A percentile compares a stretch with the other conserved stretches of the same genome.
phyloP scores from a whole-genome alignment of 2,888 invertebrate species.

The Lydus trimaculatus region DNA sequence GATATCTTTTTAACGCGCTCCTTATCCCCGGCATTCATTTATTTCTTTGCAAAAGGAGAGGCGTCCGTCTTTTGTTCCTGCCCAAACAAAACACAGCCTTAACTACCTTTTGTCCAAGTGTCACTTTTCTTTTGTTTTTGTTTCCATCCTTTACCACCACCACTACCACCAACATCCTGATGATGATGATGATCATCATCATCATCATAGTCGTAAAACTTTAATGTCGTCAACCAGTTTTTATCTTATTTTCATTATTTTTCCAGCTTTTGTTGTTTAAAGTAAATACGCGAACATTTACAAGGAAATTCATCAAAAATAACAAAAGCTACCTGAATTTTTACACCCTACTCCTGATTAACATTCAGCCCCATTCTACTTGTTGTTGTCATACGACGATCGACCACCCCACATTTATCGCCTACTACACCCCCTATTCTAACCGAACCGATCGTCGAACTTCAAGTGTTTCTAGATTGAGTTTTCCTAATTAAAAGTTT shows the following conservation, averaged over 20 bases:
- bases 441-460: neutral
- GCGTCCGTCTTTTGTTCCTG: slow-evolving; percentile 58
- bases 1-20: slow-evolving; percentile 61
- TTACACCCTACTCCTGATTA: neutral
- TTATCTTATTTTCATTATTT: slow-evolving; percentile 44
- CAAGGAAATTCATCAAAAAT: neutral
- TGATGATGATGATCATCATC: slow-evolving; percentile 12
- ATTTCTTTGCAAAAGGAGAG: slow-evolving; percentile 55
- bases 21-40: slow-evolving; percentile 59
- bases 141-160: slow-evolving; percentile 34
- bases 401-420: too few relatives aligned
- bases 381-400: neutral
- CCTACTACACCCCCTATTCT: neutral
- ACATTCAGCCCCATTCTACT: neutral
- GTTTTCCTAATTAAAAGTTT: slow-evolving; percentile 57
- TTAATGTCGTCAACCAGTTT: slow-evolving; percentile 52
- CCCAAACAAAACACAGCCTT: slow-evolving; percentile 61
- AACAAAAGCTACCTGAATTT: neutral
- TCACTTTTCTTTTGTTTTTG: slow-evolving; percentile 61
- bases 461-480: slow-evolving; percentile 51
- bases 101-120: slow-evolving; percentile 63
- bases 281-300: too few relatives aligned
- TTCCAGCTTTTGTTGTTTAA: neutral
- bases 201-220: slow-evolving; percentile 52
- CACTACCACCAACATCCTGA: slow-evolving; percentile 31